These are phyloP conservation scores for Paracyclopina nana DNA, from an alignment of 1,140 invertebrate species.

Conservation along the genomic window DNA sequence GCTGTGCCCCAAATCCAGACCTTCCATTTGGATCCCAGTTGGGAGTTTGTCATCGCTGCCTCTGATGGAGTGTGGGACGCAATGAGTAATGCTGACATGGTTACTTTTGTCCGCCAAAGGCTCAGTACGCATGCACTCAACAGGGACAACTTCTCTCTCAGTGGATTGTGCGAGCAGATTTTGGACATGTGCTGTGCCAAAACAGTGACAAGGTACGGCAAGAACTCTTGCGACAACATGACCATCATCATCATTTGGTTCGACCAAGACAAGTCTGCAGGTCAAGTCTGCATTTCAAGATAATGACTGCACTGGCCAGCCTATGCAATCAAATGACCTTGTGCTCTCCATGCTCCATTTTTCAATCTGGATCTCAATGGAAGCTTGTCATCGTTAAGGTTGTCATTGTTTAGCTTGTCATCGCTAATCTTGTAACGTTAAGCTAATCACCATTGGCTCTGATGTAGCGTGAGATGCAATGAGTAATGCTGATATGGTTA, in stretches of 20 bases:
- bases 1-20: slow-evolving; percentile 6
- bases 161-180: neutral
- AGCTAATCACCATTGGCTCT: neutral
- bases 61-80: slow-evolving; percentile 14
- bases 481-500: slow-evolving; percentile 2
- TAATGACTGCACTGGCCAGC: no score
- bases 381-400: no score
- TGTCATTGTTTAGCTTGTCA: no score
- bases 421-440: no score
- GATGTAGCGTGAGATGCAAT: slow-evolving; percentile 13
- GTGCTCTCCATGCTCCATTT: no score
- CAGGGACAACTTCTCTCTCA: neutral
- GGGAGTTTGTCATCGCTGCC: slow-evolving; percentile 6
- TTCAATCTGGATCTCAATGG: no score
- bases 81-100: slow-evolving; percentile 5
- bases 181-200: slow-evolving; percentile 2
- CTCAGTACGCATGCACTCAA: neutral
- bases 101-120: neutral
- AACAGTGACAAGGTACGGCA: slow-evolving; percentile 4
- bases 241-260: slow-evolving; percentile 13
- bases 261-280: no score
- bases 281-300: no score
- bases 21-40: slow-evolving; percentile 4
- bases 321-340: no score
- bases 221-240: slow-evolving; percentile 14